Evolutionary conservation across 2,888 invertebrate species (phyloP).

Genomic region (Dynastes maya): DNA sequence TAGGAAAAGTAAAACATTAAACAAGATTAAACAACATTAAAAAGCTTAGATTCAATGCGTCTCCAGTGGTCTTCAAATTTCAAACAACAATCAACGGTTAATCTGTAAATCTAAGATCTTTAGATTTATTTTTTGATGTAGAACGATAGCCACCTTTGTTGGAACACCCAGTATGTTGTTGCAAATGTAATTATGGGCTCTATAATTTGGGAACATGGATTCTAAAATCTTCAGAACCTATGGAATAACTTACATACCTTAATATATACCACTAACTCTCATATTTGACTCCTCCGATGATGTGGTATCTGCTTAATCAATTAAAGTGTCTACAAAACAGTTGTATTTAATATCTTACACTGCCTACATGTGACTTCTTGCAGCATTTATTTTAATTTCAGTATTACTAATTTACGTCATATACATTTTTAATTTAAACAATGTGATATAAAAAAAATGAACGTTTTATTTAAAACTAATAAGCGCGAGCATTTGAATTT

Average conservation of each 20-base stretch:
- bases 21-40: too few species aligned
- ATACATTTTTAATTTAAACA: not conserved
- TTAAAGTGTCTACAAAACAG: conserved; percentile 40
- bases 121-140: too few species aligned
- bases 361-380: conserved; percentile 27
- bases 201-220: too few species aligned
- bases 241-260: not conserved
- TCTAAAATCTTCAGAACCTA: too few species aligned
- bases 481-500: not conserved
- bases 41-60: too few species aligned
- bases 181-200: too few species aligned
- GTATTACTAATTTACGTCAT: not conserved
- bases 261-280: conserved; percentile 1
- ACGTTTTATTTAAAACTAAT: not conserved
- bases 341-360: conserved; percentile 19
- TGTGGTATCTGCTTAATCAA: conserved; percentile 36
- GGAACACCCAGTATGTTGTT: too few species aligned
- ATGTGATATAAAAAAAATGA: not conserved
- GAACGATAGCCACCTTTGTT: too few species aligned
- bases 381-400: conserved; percentile 22
- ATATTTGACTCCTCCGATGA: conserved; percentile 9
- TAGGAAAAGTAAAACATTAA: too few species aligned
- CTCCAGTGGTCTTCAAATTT: too few species aligned
- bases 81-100: too few species aligned
- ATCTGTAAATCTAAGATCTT: too few species aligned